Evolutionary conservation across 2,113 vertebrate species (phyloP), one percentile per base, ranked within the genome.

Genomic region (Blennius ocellaris): DNA sequence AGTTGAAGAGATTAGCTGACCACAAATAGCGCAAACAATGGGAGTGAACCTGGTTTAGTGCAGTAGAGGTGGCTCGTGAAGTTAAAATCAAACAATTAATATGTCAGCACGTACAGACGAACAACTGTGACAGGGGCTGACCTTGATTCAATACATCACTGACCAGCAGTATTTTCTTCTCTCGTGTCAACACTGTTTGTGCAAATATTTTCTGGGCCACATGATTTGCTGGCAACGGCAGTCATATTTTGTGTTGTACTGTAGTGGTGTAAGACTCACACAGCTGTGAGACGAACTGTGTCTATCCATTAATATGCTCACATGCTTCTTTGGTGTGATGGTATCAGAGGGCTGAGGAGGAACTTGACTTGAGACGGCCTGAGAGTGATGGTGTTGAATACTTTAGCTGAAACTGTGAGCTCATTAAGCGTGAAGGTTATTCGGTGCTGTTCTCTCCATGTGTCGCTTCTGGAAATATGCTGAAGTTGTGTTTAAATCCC

Each of bases 231-330:
- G 37, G 21, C 38, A 37, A 30, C 41, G 11, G 59, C 59, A 56
- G 59, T 52, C 36, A 43, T 47, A 70, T 66, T 64, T 53, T 52
- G 12, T 61, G 5, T 62, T 69, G 63, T 61, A 60, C 45, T 65
- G 64, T 41, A 7, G 10, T 38, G 11, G 12, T 50, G n/a, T 56
- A 58, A 77, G 41, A 17, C 11, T 63, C 14, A 61, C 30, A 58
- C 39, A 61, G 52, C 17, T 63, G 53, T 8, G 30, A 59, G 41
- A 40, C 47, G 45, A 57, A 76, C 44, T 37, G 80, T 9, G 43
- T 54, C 39, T 14, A 3, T 16, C 39, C 41, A 16, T 80, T 38
- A 80, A 83, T 78, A 81, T 78, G n/a, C 78, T 84, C 36, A 84
- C 49, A 44, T 8, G 15, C 7, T 57, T 65, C 56, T 55, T 8